These are phyloP conservation scores for Cylas formicarius DNA, from an alignment of 1,140 invertebrate genomes.

Conservation along the genomic window DNA sequence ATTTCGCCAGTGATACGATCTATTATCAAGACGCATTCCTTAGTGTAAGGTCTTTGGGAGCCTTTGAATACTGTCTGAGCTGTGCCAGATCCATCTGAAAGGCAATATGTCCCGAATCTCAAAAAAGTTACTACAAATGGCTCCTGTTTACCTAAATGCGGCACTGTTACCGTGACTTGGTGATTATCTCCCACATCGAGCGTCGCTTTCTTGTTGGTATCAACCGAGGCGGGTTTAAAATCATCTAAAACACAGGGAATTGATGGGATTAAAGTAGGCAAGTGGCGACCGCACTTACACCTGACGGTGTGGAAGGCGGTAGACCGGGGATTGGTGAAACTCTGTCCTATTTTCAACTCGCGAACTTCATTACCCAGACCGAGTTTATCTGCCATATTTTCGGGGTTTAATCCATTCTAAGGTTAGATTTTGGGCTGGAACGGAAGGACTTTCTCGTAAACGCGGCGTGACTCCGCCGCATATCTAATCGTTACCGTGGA, in stretches of 20 bases:
- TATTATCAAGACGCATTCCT: slow-evolving; percentile 92
- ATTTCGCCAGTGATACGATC: slow-evolving; percentile 87
- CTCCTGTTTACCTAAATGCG: slow-evolving; percentile 63
- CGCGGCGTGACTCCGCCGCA: not conserved
- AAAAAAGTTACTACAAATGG: slow-evolving; percentile 1
- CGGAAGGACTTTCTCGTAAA: slow-evolving; percentile 9
- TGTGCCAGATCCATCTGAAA: slow-evolving; percentile 70
- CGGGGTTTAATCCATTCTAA: slow-evolving; percentile 20
- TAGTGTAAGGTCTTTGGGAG: slow-evolving; percentile 78
- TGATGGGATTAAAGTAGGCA: not conserved
- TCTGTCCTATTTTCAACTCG: slow-evolving; percentile 75
- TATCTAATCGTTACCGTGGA: not conserved
- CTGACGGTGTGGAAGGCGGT: slow-evolving; percentile 77
- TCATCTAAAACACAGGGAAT: slow-evolving; percentile 65
- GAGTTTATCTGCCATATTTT: slow-evolving; percentile 63
- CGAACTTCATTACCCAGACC: slow-evolving; percentile 67
- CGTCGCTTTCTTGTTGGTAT: slow-evolving; percentile 80
- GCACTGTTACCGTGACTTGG: slow-evolving; percentile 86
- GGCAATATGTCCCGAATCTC: slow-evolving; percentile 1
- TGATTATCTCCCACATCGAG: slow-evolving; percentile 83
- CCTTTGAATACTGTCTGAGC: slow-evolving; percentile 91
- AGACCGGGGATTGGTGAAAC: slow-evolving; percentile 65
- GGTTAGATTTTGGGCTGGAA: slow-evolving; percentile 12
- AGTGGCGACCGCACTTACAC: slow-evolving; percentile 57
- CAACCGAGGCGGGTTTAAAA: slow-evolving; percentile 94